phyloP scores from a whole-genome alignment of 1,140 invertebrate genomes.

The Laupala kohalensis region DNA sequence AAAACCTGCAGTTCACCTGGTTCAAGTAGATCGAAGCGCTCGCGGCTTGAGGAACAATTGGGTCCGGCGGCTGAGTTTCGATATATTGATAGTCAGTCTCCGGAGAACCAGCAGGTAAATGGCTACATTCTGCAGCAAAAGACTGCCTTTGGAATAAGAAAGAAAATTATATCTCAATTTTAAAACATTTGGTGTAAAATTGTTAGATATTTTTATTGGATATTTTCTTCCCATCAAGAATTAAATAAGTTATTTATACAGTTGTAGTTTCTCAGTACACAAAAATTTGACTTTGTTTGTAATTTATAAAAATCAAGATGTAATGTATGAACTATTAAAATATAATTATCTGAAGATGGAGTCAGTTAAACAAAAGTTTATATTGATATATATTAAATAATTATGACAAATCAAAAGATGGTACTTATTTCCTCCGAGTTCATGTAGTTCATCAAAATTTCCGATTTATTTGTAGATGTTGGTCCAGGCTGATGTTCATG shows the following conservation, averaged over 20 bases:
- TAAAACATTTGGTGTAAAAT: not conserved
- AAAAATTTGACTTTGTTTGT: too few species aligned
- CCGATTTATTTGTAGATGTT: constrained; percentile 13
- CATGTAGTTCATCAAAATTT: too few species aligned
- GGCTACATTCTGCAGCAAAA: too few species aligned
- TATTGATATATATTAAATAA: too few species aligned
- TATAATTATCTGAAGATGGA: too few species aligned
- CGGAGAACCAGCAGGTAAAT: constrained; percentile 31
- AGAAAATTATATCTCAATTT: not conserved
- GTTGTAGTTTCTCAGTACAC: not conserved
- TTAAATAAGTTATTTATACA: not conserved
- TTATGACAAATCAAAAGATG: too few species aligned
- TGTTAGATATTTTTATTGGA: not conserved
- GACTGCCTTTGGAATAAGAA: not conserved
- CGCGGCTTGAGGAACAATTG: constrained; percentile 35
- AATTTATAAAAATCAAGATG: too few species aligned
- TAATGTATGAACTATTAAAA: too few species aligned
- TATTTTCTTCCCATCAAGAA: not conserved
- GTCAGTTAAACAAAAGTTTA: too few species aligned
- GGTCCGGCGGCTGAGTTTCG: constrained; percentile 34
- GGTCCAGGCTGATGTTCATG: constrained; percentile 17
- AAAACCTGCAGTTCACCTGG: constrained; percentile 18
- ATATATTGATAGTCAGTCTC: constrained; percentile 42
- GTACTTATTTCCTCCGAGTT: too few species aligned
- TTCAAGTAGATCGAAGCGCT: constrained; percentile 27